Conservation (phyloP, 92 coral and sea anemone species). For the Siderastrea siderea region DNA sequence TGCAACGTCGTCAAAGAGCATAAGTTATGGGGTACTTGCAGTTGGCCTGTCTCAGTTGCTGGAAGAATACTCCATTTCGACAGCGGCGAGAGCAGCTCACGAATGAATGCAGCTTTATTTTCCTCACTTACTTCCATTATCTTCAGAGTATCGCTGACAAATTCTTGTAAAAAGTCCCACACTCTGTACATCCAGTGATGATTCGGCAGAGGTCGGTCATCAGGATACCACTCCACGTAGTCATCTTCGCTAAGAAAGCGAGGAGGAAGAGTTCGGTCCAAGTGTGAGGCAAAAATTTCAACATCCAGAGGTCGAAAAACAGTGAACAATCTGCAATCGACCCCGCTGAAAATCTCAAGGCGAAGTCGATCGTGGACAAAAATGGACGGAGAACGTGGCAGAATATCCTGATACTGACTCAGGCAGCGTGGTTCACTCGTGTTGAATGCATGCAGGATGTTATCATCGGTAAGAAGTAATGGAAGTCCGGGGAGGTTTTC, state of each 20-base stretch:
- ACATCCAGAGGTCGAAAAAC: conserved; percentile 44
- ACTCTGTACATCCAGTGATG: conserved; percentile 21
- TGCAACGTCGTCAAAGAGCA: background rate
- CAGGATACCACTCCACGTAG: conserved; percentile 9
- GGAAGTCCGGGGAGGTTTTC: conserved; percentile 81
- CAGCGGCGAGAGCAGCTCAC: conserved; percentile 44
- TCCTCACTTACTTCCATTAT: background rate
- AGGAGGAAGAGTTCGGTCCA: conserved; percentile 9
- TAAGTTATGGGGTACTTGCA: background rate
- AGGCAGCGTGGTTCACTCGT: conserved; percentile 44
- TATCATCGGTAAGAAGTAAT: conserved; percentile 83
- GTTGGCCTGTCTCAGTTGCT: conserved; percentile 35
- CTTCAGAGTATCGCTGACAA: background rate
- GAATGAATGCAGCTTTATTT: conserved; percentile 14
- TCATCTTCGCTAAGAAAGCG: background rate
- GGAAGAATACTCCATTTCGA: conserved; percentile 75
- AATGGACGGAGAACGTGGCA: conserved; percentile 58
- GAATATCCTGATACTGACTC: conserved; percentile 51
- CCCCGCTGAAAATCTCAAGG: conserved; percentile 4
- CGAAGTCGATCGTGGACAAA: conserved; percentile 68
- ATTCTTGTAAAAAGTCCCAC: conserved; percentile 25
- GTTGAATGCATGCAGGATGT: conserved; percentile 53
- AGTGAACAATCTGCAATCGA: background rate
- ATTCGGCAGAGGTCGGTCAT: conserved; percentile 4
- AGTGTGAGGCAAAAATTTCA: conserved; percentile 22